A percentile compares a stretch with the other conserved stretches of the same genome.
These are phyloP conservation scores for Pogonocherus hispidulus DNA, from an alignment of 2,888 invertebrate species.

Conservation along the genomic window DNA sequence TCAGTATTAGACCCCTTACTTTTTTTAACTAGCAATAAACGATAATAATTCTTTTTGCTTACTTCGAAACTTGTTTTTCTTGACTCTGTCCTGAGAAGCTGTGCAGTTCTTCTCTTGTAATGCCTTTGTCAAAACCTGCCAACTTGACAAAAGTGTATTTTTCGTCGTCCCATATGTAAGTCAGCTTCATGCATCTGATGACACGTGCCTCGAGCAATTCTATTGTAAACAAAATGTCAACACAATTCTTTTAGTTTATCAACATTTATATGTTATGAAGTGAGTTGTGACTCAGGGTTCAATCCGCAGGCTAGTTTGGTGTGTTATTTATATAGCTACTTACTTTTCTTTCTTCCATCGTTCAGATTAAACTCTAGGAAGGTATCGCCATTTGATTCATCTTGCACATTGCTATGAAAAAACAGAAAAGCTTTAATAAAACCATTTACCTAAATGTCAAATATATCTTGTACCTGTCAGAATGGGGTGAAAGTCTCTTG, in stretches of 20 bases:
- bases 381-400: constrained; percentile 16
- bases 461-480: constrained; percentile 68
- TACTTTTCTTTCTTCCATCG: constrained; percentile 59
- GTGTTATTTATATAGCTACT: neutral
- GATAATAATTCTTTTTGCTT: constrained; percentile 51
- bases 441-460: neutral
- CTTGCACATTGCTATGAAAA: neutral
- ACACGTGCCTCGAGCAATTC: constrained; percentile 68
- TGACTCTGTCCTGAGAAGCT: constrained; percentile 73
- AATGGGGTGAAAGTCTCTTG: constrained; percentile 69
- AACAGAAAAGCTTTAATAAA: neutral
- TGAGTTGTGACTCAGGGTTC: neutral
- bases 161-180: constrained; percentile 85
- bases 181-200: constrained; percentile 86
- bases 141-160: constrained; percentile 78
- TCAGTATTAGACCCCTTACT: neutral
- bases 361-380: constrained; percentile 46
- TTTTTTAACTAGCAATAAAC: neutral
- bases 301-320: neutral
- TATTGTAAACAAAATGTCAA: constrained; percentile 58
- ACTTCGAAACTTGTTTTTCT: constrained; percentile 76
- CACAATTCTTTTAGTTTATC: neutral
- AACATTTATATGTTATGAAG: too few species aligned
- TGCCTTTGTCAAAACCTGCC: constrained; percentile 80
- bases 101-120: constrained; percentile 76